A percentile compares a stretch with the other conserved stretches of the same genome.
Conservation (phyloP, 2,797 vertebrate species). For the Chaunax sp. region DNA sequence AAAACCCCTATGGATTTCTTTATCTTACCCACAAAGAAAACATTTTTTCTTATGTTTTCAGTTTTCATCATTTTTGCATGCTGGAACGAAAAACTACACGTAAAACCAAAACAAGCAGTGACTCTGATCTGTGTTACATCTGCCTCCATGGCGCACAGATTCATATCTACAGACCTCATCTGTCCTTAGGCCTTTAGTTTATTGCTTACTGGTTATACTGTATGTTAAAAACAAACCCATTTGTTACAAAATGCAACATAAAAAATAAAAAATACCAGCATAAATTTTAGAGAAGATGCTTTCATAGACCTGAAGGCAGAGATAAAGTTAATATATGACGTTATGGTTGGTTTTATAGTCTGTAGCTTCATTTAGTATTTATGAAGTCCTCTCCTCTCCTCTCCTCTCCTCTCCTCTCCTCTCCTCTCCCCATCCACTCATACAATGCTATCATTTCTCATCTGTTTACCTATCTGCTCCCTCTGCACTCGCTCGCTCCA, state of each 20-base stretch:
- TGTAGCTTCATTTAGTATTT: slow-evolving; percentile 62
- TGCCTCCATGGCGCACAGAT: not conserved
- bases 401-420: not conserved
- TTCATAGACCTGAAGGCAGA: slow-evolving; percentile 14
- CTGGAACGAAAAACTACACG: not conserved
- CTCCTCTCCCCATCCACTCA: slow-evolving; percentile 1
- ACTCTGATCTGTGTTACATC: not conserved
- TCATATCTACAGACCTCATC: not conserved
- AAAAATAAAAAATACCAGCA: not conserved
- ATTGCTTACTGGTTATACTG: not conserved
- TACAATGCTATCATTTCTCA: slow-evolving; percentile 9
- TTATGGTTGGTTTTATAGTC: slow-evolving; percentile 30
- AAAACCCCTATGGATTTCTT: not conserved
- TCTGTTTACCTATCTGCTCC: slow-evolving; percentile 39
- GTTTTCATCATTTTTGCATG: slow-evolving; percentile 1
- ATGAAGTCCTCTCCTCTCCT: slow-evolving; percentile 48
- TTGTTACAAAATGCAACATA: not conserved
- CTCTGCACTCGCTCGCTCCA: slow-evolving; percentile 25
- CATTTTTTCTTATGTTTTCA: not conserved
- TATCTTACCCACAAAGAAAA: not conserved
- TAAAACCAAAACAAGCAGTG: slow-evolving; percentile 8
- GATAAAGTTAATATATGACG: slow-evolving; percentile 24
- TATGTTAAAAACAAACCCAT: slow-evolving; percentile 16
- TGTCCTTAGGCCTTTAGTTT: not conserved
- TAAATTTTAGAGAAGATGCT: not conserved